Evolutionary conservation across 2,113 vertebrate species (phyloP), one percentile per base, ranked within the genome.

Genomic region (Oncorhynchus tshawytscha): DNA sequence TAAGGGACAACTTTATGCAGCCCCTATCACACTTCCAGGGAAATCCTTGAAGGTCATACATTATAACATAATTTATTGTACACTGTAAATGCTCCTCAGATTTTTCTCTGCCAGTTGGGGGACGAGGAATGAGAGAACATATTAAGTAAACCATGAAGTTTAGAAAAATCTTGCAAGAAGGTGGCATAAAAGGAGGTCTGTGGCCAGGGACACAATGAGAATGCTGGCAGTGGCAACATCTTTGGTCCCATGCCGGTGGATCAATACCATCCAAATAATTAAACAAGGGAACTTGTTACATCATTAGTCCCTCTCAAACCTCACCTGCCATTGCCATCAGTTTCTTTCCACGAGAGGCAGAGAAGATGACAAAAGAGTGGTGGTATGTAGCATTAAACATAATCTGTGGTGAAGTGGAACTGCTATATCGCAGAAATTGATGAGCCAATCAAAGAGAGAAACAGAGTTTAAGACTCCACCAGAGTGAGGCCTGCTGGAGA

Each of bases 341-440:
- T 71, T 77, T 83, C 68, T 13, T 15, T 70, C 72, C 75, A 65
- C 13, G 67, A 66, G 75, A 75, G 29, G 48, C 5, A 20, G 73
- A 67, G 64, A 45, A 48, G n/a, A 78, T 18, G 8, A 65, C 77
- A 39, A 75, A 78, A 73, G 31, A 62, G 77, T 83, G 81, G 78
- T 80, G 77, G 78, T 80, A 77, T 77, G 75, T 69, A 67, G 77
- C 78, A 82, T 86, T 80, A 82, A 84, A 86, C 80, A 79, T 82
- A 65, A 82, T 84, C 78, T 75, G 67, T 48, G 64, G 54, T 66
- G 73, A 72, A 81, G 73, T 73, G 68, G 48, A 66, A 67, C 62
- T 68, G 81, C 70, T 72, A 49, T 67, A 74, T 51, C 13, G 3
- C 39, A 67, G 51, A 62, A 67, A 80, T 72, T 15, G 78, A 86